Percentiles rank a stretch among this genome's conserved stretches.
Evolutionary conservation across 2,888 invertebrate species (phyloP).

Genomic region (Stratiomys singularior): DNA sequence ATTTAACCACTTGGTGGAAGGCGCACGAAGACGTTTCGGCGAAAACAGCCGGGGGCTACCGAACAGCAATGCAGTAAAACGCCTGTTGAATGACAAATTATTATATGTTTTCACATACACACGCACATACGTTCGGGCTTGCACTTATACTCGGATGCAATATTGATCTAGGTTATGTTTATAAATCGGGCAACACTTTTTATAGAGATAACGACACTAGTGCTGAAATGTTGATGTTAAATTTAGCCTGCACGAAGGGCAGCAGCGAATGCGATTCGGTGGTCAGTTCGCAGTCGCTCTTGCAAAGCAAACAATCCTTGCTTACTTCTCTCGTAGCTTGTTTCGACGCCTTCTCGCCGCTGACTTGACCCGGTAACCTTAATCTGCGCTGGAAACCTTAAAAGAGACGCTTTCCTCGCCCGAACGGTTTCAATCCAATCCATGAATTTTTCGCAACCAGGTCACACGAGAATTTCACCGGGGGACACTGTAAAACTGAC

Average conservation of each 20-base stretch:
- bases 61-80: slow-evolving; percentile 55
- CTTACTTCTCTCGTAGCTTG: not conserved
- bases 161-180: slow-evolving; percentile 57
- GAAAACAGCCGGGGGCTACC: slow-evolving; percentile 45
- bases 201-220: slow-evolving; percentile 4
- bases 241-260: not conserved
- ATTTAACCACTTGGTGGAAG: not conserved
- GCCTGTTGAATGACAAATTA: slow-evolving; percentile 54
- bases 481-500: slow-evolving; percentile 28
- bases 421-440: not conserved
- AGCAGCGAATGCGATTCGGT: too few relatives aligned
- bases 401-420: not conserved
- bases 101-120: slow-evolving; percentile 47
- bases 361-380: slow-evolving; percentile 18
- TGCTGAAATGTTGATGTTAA: not conserved
- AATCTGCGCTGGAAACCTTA: slow-evolving; percentile 29
- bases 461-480: not conserved
- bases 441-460: slow-evolving; percentile 6
- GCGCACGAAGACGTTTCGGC: slow-evolving; percentile 6
- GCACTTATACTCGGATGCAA: slow-evolving; percentile 22
- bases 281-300: not conserved
- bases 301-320: not conserved
- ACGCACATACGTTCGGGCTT: slow-evolving; percentile 39
- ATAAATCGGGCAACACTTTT: slow-evolving; percentile 49
- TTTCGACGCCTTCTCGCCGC: not conserved